Evolutionary conservation across 37 sponge, comb jelly and placozoan genomes (phyloP).

Genomic region (Crambe crambe): DNA sequence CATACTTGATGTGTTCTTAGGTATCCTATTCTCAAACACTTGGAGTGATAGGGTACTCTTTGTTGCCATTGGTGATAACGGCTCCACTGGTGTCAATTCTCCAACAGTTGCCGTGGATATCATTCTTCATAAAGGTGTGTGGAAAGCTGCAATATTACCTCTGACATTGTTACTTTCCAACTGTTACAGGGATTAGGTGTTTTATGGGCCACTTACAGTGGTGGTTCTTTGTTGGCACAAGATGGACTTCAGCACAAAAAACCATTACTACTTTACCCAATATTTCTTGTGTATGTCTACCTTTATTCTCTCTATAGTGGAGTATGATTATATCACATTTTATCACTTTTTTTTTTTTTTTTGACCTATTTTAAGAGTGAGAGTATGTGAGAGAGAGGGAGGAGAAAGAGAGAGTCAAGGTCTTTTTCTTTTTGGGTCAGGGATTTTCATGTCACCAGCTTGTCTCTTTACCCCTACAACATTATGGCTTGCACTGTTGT

Average conservation of each 20-base stretch:
- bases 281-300: conserved; percentile 87
- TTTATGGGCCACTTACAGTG: conserved; percentile 91
- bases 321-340: not conserved
- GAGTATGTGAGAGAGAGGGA: not conserved
- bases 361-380: not conserved
- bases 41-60: conserved; percentile 86
- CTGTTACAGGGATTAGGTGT: conserved; percentile 73
- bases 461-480: conserved; percentile 25
- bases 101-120: conserved; percentile 37
- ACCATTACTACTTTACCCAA: conserved; percentile 84
- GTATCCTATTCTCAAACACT: conserved; percentile 83
- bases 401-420: not conserved
- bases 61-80: conserved; percentile 75
- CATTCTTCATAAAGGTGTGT: conserved; percentile 57
- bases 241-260: conserved; percentile 81
- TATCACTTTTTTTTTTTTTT: not conserved
- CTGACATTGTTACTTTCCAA: too few relatives aligned
- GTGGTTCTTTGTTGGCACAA: conserved; percentile 74
- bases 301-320: conserved; percentile 89
- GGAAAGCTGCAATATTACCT: not conserved
- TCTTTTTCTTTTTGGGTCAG: conserved; percentile 57
- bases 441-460: conserved; percentile 19
- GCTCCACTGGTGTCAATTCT: conserved; percentile 74
- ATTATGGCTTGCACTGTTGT: not conserved
- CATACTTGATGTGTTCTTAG: conserved; percentile 19